Base-by-base conservation (phyloP, 2,113 vertebrate species). In the Echinops telfairi region DNA sequence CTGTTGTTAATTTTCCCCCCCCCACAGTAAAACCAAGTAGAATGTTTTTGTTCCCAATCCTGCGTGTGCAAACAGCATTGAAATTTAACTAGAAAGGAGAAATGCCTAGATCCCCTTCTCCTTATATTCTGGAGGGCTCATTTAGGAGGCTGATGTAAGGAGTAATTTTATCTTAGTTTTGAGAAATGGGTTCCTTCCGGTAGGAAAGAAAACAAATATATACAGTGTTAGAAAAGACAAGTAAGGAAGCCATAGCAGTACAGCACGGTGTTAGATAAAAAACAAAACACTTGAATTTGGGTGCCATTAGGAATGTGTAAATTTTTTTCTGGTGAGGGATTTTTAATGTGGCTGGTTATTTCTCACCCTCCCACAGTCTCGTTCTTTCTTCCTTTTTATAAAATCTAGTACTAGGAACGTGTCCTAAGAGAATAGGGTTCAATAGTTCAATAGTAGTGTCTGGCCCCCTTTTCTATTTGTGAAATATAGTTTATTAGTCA, bases 51-150 rank as follows among this genome's bases (percentile, higher is more conserved):
- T 96, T 62, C 90, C 25, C 23, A 88, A 12, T n/a, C 88, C 92
- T 93, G 70, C 87, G 77, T 89, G 60, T 83, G 70, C 96, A 57
- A 85, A 53, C n/a, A 93, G 33, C 85, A 68, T 47, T 93, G 79
- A 78, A 81, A 91, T 96, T 95, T 96, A 91, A 90, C 64, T 93
- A 83, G 88, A 86, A 85, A 83, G 75, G 83, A 96, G 93, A 95
- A 91, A 83, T 19, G 83, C 79, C 70, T 43, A 43, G 79, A 94
- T 66, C 83, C 78, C 38, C 16, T 96, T 96, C 94, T 94, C 80
- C 77, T 92, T 38, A 75, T 75, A 77, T 86, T 95, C 38, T 92
- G 6, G 33, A 80, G 64, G 62, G 86, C 40, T 96, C 25, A 83
- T 96, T 88, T 95, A 88, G 60, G 70, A 91, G 66, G 33, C 84